These are phyloP conservation scores for Scylla paramamosain DNA, from an alignment of 1,140 invertebrate species.

Conservation along the genomic window DNA sequence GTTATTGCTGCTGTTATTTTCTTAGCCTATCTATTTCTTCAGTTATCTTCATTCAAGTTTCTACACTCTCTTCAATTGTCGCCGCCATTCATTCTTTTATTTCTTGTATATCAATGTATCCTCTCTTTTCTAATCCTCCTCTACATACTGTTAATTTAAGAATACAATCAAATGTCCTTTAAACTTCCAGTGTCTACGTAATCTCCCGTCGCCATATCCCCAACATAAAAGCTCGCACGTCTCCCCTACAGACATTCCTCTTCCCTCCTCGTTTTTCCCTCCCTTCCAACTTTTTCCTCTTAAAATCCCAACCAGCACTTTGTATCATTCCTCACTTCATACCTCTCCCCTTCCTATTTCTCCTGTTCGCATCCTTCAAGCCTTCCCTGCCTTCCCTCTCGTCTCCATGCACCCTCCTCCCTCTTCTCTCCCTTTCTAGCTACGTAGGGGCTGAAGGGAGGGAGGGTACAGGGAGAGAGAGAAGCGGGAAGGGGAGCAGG, in stretches of 20 bases:
- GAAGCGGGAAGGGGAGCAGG: neutral
- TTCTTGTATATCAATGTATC: neutral
- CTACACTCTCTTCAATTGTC: neutral
- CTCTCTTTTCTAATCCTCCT: neutral
- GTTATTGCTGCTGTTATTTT: neutral
- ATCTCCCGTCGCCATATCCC: neutral
- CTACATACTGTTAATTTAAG: too few relatives aligned
- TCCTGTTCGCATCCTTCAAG: too few relatives aligned
- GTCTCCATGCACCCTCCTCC: neutral
- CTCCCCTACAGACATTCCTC: neutral
- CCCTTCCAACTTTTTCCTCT: too few relatives aligned
- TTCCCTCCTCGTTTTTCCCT: conserved; percentile 9
- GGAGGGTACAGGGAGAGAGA: neutral
- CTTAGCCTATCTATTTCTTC: neutral
- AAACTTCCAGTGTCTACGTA: neutral
- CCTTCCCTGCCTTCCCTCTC: conserved; percentile 17
- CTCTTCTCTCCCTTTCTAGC: neutral
- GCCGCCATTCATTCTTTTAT: neutral
- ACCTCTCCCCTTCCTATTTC: neutral
- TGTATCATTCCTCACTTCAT: neutral
- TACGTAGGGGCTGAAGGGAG: neutral
- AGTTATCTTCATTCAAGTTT: too few relatives aligned
- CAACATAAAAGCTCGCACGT: neutral
- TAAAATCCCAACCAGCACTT: too few relatives aligned
- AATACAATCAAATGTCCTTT: neutral